These are phyloP conservation scores for Zophobas morio DNA, from an alignment of 1,140 invertebrate species.

Conservation along the genomic window DNA sequence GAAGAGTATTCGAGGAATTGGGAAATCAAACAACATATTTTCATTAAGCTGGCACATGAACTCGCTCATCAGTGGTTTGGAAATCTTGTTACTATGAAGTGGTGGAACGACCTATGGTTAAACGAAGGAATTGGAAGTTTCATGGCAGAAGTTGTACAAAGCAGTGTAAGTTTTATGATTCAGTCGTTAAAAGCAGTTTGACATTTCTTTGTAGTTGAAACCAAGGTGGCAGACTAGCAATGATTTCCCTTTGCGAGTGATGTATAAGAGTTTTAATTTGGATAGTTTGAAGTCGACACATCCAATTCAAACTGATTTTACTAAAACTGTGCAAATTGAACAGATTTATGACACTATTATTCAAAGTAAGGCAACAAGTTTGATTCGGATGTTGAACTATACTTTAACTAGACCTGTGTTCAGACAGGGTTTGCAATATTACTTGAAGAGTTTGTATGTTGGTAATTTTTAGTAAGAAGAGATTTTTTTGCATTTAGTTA, in stretches of 20 bases:
- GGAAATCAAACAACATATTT: constrained; percentile 59
- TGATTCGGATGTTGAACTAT: constrained; percentile 77
- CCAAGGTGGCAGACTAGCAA: constrained; percentile 60
- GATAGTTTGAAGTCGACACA: constrained; percentile 62
- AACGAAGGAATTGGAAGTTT: constrained; percentile 79
- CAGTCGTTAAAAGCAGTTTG: background rate
- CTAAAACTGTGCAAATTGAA: constrained; percentile 59
- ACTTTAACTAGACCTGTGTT: constrained; percentile 74
- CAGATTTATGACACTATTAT: constrained; percentile 60
- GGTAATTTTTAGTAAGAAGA: background rate
- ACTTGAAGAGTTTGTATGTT: constrained; percentile 68
- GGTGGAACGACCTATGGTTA: constrained; percentile 81
- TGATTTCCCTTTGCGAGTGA: constrained; percentile 59
- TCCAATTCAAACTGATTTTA: constrained; percentile 59
- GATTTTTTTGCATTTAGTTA: constrained; percentile 1
- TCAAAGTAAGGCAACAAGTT: constrained; percentile 62
- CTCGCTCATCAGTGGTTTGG: constrained; percentile 81
- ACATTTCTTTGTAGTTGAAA: constrained; percentile 55
- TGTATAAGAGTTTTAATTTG: constrained; percentile 58
- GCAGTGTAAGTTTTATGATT: constrained; percentile 50
- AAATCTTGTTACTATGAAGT: constrained; percentile 75
- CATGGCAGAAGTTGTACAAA: constrained; percentile 59
- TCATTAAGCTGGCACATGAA: constrained; percentile 60
- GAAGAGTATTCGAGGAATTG: constrained; percentile 58
- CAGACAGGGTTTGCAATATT: constrained; percentile 70